phyloP scores from a whole-genome alignment of 2,113 vertebrate genomes.

The Chinchilla lanigera region DNA sequence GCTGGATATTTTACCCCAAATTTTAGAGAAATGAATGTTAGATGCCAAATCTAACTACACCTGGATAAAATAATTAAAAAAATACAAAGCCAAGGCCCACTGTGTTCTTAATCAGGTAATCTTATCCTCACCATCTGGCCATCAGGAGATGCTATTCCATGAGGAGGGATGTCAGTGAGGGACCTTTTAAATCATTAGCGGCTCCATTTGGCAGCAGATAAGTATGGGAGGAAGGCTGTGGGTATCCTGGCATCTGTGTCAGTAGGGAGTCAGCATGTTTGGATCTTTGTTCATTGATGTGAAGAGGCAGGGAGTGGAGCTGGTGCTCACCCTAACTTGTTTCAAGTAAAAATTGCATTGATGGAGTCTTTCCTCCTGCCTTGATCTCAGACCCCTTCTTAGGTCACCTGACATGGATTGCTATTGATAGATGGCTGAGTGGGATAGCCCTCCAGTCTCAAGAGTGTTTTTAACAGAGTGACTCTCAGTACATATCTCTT shows the following conservation, averaged over 20 bases:
- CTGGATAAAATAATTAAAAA: not conserved
- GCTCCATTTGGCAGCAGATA: not conserved
- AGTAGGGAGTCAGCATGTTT: not conserved
- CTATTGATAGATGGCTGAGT: conserved; percentile 60
- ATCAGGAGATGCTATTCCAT: not conserved
- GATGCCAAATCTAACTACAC: not conserved
- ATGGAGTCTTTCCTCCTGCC: conserved; percentile 49
- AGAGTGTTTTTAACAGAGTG: conserved; percentile 74
- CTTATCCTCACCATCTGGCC: not conserved
- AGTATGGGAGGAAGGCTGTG: not conserved
- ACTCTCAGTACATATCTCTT: conserved; percentile 63
- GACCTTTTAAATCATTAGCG: not conserved
- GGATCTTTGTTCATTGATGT: not conserved
- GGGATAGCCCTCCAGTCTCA: conserved; percentile 70
- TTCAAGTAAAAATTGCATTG: conserved; percentile 26
- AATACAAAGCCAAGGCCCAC: not conserved
- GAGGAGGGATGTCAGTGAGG: not conserved
- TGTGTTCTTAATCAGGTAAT: not conserved
- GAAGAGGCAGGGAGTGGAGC: conserved; percentile 9
- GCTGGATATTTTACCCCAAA: not conserved
- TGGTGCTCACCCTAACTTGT: not conserved
- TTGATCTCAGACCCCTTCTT: conserved; percentile 48
- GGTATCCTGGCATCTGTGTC: not conserved
- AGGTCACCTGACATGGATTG: conserved; percentile 56
- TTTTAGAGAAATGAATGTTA: not conserved